phyloP scores from a whole-genome alignment of 1,140 invertebrate species.

The Holcopasites calliopsidis region DNA sequence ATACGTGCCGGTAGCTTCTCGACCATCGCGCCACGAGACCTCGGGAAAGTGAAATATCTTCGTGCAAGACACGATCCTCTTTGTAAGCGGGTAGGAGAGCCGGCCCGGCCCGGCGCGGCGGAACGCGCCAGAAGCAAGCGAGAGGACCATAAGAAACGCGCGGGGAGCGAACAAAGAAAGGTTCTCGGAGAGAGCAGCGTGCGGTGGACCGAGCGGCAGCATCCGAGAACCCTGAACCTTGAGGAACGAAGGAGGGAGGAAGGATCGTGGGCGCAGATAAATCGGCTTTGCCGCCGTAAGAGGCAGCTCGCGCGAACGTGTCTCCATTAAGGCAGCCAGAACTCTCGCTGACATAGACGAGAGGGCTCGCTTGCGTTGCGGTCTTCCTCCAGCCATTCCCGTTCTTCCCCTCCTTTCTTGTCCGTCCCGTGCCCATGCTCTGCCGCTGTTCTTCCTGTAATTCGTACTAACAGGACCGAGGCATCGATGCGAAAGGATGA shows the following conservation, averaged over 20 bases:
- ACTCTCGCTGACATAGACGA: constrained; percentile 61
- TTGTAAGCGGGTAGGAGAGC: constrained; percentile 58
- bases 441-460: too few species aligned
- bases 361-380: constrained; percentile 51
- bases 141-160: constrained; percentile 17
- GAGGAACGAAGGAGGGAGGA: constrained; percentile 30
- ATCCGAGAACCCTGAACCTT: constrained; percentile 22
- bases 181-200: background rate
- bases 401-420: background rate
- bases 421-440: background rate
- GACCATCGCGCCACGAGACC: constrained; percentile 53
- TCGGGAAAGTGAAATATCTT: constrained; percentile 74
- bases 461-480: too few species aligned
- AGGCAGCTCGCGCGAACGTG: constrained; percentile 72
- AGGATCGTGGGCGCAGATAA: constrained; percentile 73
- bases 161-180: constrained; percentile 15
- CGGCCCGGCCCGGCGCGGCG: too few species aligned
- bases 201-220: constrained; percentile 34
- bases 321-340: constrained; percentile 72
- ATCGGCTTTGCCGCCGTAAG: constrained; percentile 72
- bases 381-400: constrained; percentile 34
- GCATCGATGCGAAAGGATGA: too few species aligned
- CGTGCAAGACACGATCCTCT: constrained; percentile 68
- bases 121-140: constrained; percentile 17
- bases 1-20: constrained; percentile 37